Evolutionary conservation across 2,888 invertebrate genomes (phyloP), one percentile per base, ranked within the genome.

Genomic region (Cheilosia vernalis): DNA sequence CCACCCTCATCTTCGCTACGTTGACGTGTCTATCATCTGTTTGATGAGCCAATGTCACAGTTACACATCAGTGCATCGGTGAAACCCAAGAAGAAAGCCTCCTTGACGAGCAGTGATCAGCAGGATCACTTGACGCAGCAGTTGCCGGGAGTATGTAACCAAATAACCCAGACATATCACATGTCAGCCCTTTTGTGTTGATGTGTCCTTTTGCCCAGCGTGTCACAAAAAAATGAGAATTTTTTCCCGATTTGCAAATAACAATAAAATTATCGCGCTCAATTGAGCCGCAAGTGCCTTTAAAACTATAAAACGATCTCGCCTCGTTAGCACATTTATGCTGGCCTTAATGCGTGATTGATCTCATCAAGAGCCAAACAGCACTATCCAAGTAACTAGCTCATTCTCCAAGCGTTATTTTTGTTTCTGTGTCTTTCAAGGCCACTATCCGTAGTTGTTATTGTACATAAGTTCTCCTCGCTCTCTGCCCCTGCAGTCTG

Each of bases 11-110:
- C 69, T 64, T 53, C 10, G 37, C 19, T 17, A 33, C 27, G 19
- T 37, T 49, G 63, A 27, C 64, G 61, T 78, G 58, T 79, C 69
- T 60, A 72, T 80, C 84, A 84, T 70, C 69, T 84, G 84, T 74
- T 55, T 79, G 80, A 84, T 70, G 79, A 84, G 58, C 60, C 64
- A 10, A 84, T 79, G 84, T 84, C 79, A 80, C 64, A 60, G 64
- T 74, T 66, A 80, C 80, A 80, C 74, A 74, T 76, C 80, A 74
- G 66, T 80, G 74, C 74, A 60, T 74, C 19, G 37, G 24, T 79
- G 84, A 76, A 84, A 84, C 66, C 17, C 27, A 76, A 84, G 84
- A 79, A 66, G 72, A 61, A 1, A 24, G 2, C 37, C 13, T 33
- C 47, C 44, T 7, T 15, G 37, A 40, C 40, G 37, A 69, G 42